These are phyloP conservation scores for Leptarthrus brevirostris DNA, from an alignment of 2,888 invertebrate species.

Conservation along the genomic window DNA sequence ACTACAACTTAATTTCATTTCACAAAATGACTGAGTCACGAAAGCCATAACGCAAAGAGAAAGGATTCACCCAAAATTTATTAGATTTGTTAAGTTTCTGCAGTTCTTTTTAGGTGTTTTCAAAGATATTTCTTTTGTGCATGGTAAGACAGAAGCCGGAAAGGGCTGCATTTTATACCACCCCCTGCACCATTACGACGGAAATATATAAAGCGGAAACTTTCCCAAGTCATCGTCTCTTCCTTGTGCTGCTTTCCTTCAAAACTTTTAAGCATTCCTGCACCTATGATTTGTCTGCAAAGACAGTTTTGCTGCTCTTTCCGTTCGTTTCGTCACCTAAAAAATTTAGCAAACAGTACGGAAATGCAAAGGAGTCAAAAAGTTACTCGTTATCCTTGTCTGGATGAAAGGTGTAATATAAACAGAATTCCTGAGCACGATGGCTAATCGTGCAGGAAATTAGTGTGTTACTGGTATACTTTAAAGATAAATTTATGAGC, in stretches of 20 bases:
- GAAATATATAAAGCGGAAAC: constrained; percentile 15
- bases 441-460: constrained; percentile 58
- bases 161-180: neutral
- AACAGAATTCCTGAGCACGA: constrained; percentile 51
- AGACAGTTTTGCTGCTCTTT: constrained; percentile 7
- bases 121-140: neutral
- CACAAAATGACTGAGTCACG: constrained; percentile 31
- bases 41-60: neutral
- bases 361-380: constrained; percentile 33
- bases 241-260: neutral
- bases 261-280: neutral
- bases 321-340: neutral
- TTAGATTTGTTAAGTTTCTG: constrained; percentile 35
- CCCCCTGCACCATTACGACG: neutral
- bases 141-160: constrained; percentile 1
- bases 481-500: constrained; percentile 56
- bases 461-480: constrained; percentile 57
- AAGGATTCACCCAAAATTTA: constrained; percentile 18
- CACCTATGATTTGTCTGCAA: constrained; percentile 23
- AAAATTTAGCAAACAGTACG: constrained; percentile 15
- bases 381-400: constrained; percentile 51
- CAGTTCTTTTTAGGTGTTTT: neutral
- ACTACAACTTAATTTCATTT: constrained; percentile 29
- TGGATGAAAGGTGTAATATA: constrained; percentile 35
- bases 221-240: constrained; percentile 6